Evolutionary conservation across 2,797 vertebrate genomes (phyloP), one percentile per base, ranked within the genome.

Genomic region (Calcarius lapponicus): DNA sequence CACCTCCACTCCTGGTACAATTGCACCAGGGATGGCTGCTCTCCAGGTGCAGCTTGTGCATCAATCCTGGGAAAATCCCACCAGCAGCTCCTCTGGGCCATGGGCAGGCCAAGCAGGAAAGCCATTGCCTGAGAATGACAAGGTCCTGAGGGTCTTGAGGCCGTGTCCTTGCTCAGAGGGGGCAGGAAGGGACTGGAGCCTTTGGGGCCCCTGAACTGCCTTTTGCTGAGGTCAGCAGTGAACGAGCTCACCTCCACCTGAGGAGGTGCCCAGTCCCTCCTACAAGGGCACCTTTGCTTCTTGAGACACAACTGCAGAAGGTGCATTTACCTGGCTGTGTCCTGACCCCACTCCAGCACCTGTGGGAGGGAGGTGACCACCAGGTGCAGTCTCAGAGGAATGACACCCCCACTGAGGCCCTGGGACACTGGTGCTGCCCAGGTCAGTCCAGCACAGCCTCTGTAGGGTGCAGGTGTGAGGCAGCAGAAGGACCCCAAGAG

Each of bases 301-400:
- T 61, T 31, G 42, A 72, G 50, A 25, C 22, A 9, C 22, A n/a
- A 2, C 31, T 74, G 24, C 70, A 57, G 42, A 34, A 56, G 58
- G 80, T 8, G 4, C 26, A 2, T 47, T 43, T 38, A 25, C 17
- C 48, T 26, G 32, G 58, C 58, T 0, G 0, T 32, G 22, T 22
- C 40, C 54, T 62, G 43, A 36, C 5, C 53, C 58, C 17, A 17
- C 38, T 56, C 36, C 67, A 47, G 50, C 40, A 17, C 2, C 57
- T 14, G 8, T 1, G 5, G 29, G 18, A 71, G 22, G 65, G 32
- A 11, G 13, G 54, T 43, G 24, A 47, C 24, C n/a, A 29, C 2
- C 0, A 2, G 34, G 17, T 42, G 42, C 7, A 36, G 56, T 7
- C 29, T 22, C 58, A 72, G 67, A n/a, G 45, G n/a, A 42, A 7